Evolutionary conservation across 2,888 invertebrate species (phyloP), one percentile per base, ranked within the genome.

Genomic region (Polydrusus tereticollis): DNA sequence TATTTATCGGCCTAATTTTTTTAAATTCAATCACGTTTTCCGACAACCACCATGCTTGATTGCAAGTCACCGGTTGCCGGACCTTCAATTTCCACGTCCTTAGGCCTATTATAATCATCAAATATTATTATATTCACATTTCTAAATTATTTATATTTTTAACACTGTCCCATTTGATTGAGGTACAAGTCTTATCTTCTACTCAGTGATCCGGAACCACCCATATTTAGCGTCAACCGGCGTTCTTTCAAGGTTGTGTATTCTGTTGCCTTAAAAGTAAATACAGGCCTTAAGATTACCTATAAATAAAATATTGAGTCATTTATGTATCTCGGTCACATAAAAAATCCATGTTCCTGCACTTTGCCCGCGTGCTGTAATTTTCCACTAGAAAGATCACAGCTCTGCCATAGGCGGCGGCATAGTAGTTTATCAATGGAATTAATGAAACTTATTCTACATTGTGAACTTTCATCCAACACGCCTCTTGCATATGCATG

Each of bases 61-160:
- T 78, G 79, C 79, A 78, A 79, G 80, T 79, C 79, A 80, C 72
- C 64, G 74, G 70, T 65, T 69, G 62, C 45, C 36, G n/a, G 38
- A 21, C 7, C 33, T 43, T 29, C 10, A 12, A 59, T 26, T 43
- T 59, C 26, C 1, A 3, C 12, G n/a, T 18, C 3, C n/a, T 41
- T 20, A 5, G 18, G 6, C 8, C 8, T 26, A 12, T 59, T 20
- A 10, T 18, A 12, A 41, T 59, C 12, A 8, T 52, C 26, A 2
- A 16, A 5, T 1, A 4, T 45, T 4, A 18, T 6, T 20, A 10
- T 1, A 8, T 8, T 20, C 1, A 8, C 26, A 12, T 26, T 50
- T 26, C 26, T 6, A 1, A 14, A 1, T 14, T 50, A 14, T 50
- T 50, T 12, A 7, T 50, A 55, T 0, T 29, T 18, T 55, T 18